Evolutionary conservation across 53 echinoderm and acorn worm species (phyloP), one percentile per base, ranked within the genome.

Genomic region (Holothuria scabra): DNA sequence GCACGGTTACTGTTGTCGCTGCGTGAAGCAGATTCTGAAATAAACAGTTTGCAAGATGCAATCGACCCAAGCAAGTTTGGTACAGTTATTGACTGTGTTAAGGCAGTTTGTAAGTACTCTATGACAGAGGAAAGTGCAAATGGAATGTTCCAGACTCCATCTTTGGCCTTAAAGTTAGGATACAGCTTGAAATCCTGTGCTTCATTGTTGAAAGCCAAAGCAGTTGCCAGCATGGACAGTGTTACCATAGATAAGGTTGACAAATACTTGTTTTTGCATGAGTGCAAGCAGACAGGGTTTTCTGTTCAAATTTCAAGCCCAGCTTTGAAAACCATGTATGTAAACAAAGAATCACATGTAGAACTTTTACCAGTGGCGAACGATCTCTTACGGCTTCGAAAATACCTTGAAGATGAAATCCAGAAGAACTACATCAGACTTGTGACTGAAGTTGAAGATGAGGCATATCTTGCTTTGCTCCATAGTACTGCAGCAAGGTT

Each of bases 161-260:
- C 67, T 28, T 37, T 67, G n/a, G 67, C 67, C 32, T 19, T 67
- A 30, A 67, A 67, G 33, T 38, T 67, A 20, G 67, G 67, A 1
- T 67, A 67, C 37, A 67, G 67, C n/a, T 37, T 67, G 30, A 67
- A 67, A 32, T 33, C 67, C 20, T 67, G 67, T 32, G 67, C 67
- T 14, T 21, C 29, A 37, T 4, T 67, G 26, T 20, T 67, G 33
- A 67, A 67, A 37, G 67, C 33, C 33, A 33, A 67, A 33, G 67
- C 33, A 28, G 37, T 67, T 13, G 37, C 37, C 33, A 67, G 34
- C 11, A 67, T 2, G 29, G 67, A 67, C 19, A 33, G n/a, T 34
- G 29, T 32, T 32, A 67, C 67, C 20, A 37, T 67, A 10, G 67
- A 28, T n/a, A 67, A 37, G 37, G 30, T 32, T 11, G 67, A 67